Evolutionary conservation across 2,888 invertebrate genomes (phyloP).

Genomic region (Stenchaetothrips biformis): DNA sequence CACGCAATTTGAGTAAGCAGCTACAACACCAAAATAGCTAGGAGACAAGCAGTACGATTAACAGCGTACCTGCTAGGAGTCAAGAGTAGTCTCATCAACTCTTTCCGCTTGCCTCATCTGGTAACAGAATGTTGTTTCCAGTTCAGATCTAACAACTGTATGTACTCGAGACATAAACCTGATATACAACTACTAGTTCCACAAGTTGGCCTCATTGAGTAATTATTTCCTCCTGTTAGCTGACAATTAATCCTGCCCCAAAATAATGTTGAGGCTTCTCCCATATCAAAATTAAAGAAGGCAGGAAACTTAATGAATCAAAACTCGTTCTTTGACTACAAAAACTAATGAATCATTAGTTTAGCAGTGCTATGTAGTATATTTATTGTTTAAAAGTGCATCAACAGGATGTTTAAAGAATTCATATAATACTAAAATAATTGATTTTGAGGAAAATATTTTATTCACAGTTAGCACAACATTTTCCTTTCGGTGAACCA

Average conservation of each 20-base stretch:
- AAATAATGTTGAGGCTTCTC: too few relatives aligned
- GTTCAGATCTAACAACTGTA: not conserved
- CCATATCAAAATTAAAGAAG: too few relatives aligned
- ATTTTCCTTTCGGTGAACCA: not conserved
- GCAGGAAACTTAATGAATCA: too few relatives aligned
- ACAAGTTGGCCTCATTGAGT: not conserved
- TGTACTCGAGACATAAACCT: not conserved
- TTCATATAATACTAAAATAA: not conserved
- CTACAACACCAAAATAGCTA: not conserved
- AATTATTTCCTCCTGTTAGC: too few relatives aligned
- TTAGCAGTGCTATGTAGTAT: too few relatives aligned
- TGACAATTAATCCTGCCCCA: too few relatives aligned
- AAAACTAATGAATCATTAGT: too few relatives aligned
- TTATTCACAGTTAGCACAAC: slow-evolving; percentile 16
- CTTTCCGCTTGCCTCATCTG: slow-evolving; percentile 17
- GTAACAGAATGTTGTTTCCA: not conserved
- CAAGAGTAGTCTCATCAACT: slow-evolving; percentile 3
- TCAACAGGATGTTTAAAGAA: not conserved
- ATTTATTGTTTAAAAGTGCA: not conserved
- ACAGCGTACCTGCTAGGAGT: not conserved
- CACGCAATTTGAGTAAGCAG: not conserved
- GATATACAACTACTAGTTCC: not conserved
- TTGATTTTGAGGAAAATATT: not conserved
- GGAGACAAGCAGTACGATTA: slow-evolving; percentile 2
- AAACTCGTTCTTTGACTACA: too few relatives aligned